These are phyloP conservation scores for Albula goreensis DNA, from an alignment of 2,113 vertebrate genomes.

Conservation along the genomic window DNA sequence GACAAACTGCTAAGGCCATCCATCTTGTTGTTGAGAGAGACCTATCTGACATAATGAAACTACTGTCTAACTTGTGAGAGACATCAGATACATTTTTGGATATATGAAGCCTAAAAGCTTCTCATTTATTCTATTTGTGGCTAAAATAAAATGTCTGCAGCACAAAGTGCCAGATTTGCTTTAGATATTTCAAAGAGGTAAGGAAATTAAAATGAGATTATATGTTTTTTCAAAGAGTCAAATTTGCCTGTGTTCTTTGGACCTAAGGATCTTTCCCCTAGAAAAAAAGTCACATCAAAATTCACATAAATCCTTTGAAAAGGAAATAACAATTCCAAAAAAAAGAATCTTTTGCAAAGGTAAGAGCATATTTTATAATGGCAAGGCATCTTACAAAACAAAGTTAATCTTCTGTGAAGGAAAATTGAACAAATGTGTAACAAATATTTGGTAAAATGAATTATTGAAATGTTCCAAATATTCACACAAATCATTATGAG, in stretches of 20 bases:
- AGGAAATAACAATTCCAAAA: not conserved
- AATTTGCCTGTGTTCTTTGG: not conserved
- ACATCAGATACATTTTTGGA: not conserved
- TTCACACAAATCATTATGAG: too few species aligned
- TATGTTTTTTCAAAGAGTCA: not conserved
- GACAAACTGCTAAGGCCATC: not conserved
- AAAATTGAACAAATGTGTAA: not conserved
- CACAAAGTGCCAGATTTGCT: not conserved
- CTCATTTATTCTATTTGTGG: not conserved
- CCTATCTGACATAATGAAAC: not conserved
- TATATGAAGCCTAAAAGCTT: not conserved
- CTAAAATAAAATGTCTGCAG: not conserved
- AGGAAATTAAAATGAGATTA: constrained; percentile 13
- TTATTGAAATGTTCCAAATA: too few species aligned
- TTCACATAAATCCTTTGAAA: not conserved
- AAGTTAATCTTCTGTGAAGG: not conserved
- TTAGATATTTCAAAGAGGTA: not conserved
- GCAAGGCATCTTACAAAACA: not conserved
- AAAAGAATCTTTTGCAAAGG: not conserved
- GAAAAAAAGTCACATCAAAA: not conserved
- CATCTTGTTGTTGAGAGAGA: not conserved
- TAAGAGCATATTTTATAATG: not conserved
- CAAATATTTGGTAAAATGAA: too few species aligned
- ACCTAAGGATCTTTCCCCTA: not conserved
- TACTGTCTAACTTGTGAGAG: not conserved